These are phyloP conservation scores for Serrognathus titanus DNA, from an alignment of 2,888 invertebrate genomes.

Conservation along the genomic window DNA sequence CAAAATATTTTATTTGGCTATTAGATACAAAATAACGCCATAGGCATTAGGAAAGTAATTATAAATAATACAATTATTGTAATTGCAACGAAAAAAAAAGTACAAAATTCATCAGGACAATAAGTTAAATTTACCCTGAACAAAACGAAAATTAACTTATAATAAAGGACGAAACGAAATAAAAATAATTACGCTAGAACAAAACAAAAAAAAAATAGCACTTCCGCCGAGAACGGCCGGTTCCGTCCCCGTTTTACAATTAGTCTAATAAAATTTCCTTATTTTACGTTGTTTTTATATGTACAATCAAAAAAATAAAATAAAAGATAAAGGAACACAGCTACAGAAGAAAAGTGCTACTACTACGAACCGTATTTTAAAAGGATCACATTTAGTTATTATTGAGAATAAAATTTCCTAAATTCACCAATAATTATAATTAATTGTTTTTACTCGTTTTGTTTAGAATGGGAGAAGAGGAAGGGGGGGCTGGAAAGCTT, in stretches of 20 bases:
- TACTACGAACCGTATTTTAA: neutral
- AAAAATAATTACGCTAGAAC: too few species aligned
- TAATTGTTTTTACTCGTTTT: too few species aligned
- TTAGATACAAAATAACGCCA: slow-evolving; percentile 20
- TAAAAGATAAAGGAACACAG: neutral
- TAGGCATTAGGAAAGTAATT: slow-evolving; percentile 17
- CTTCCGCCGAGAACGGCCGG: too few species aligned
- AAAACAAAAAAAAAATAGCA: too few species aligned
- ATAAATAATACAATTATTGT: slow-evolving; percentile 19
- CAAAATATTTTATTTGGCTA: slow-evolving; percentile 19
- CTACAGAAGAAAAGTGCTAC: neutral
- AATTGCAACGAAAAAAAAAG: slow-evolving; percentile 16
- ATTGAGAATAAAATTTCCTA: neutral
- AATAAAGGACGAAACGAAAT: too few species aligned
- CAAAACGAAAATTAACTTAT: neutral
- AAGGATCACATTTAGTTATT: neutral
- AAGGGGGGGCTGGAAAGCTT: too few species aligned
- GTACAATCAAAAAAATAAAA: too few species aligned
- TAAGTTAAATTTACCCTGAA: neutral
- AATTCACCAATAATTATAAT: too few species aligned
- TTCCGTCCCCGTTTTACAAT: too few species aligned
- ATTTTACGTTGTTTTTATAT: too few species aligned
- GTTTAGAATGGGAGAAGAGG: too few species aligned
- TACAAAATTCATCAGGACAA: slow-evolving; percentile 3
- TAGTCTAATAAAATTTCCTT: too few species aligned